Percentiles rank a stretch among this genome's conserved stretches.
phyloP scores from a whole-genome alignment of 2,797 vertebrate genomes.

The Sandelia bainsii region DNA sequence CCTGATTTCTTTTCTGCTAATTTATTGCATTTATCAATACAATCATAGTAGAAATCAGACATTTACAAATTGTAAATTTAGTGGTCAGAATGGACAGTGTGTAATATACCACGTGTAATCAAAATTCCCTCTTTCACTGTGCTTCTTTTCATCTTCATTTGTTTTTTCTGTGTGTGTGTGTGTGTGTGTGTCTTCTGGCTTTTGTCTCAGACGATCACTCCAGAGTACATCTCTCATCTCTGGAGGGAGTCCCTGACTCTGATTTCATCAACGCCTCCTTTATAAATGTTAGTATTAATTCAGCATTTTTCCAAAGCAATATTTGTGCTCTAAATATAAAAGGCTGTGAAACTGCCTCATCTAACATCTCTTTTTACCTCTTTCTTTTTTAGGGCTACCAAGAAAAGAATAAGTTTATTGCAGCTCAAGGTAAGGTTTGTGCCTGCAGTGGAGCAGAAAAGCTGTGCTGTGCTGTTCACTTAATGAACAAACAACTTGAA shows the following conservation, averaged over 20 bases:
- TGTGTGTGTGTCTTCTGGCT: neutral
- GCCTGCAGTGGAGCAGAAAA: neutral
- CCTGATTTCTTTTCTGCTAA: neutral
- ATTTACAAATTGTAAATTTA: neutral
- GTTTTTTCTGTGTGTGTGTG: neutral
- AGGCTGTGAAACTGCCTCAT: neutral
- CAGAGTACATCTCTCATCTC: slow-evolving; percentile 92
- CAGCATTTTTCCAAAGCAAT: slow-evolving; percentile 1
- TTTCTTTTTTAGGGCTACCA: slow-evolving; percentile 90
- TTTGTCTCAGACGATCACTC: slow-evolving; percentile 93
- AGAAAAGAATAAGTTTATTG: slow-evolving; percentile 99
- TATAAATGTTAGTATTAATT: slow-evolving; percentile 91
- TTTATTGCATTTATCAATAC: neutral
- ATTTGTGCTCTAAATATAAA: neutral
- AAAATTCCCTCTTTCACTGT: neutral
- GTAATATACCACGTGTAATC: neutral
- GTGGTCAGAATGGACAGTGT: neutral
- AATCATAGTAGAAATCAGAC: neutral
- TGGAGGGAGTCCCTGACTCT: slow-evolving; percentile 97
- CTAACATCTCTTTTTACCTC: neutral
- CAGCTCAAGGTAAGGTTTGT: slow-evolving; percentile 91
- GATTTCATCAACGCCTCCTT: slow-evolving; percentile 99
- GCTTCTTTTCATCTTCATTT: neutral
- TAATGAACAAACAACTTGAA: neutral
- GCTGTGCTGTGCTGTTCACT: neutral